A percentile compares a stretch with the other conserved stretches of the same genome.
Conservation (phyloP, 2,113 vertebrate species). For the Malurus elegans region DNA sequence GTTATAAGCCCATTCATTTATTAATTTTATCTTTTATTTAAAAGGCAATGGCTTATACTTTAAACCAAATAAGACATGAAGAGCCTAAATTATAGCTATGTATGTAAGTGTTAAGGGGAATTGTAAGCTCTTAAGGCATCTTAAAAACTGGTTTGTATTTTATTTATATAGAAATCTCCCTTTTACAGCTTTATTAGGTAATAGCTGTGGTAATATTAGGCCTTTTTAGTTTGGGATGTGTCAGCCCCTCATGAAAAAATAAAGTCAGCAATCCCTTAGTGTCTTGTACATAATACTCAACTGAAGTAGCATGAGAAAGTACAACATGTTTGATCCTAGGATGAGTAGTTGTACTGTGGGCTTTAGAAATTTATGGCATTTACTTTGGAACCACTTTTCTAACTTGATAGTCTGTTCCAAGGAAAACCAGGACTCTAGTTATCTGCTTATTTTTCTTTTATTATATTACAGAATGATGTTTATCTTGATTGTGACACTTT, state of each 20-base stretch:
- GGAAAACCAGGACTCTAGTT: background rate
- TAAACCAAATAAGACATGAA: background rate
- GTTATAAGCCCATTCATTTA: background rate
- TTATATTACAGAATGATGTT: background rate
- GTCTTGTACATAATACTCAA: background rate
- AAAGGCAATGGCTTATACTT: background rate
- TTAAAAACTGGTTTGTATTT: background rate
- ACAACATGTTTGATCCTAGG: background rate
- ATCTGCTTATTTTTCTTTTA: background rate
- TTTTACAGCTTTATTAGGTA: background rate
- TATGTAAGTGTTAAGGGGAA: background rate
- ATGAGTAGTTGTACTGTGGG: background rate
- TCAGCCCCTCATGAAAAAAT: background rate
- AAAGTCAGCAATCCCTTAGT: background rate
- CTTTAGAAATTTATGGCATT: background rate
- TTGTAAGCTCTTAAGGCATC: background rate
- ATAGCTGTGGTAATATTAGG: background rate
- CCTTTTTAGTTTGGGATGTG: background rate
- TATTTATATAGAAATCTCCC: background rate
- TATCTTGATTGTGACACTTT: background rate
- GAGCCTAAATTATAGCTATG: background rate
- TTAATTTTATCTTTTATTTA: background rate
- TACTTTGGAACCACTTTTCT: background rate
- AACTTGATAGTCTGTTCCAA: background rate
- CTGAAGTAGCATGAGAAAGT: background rate